These are phyloP conservation scores for Erythrocercus mccallii DNA, from an alignment of 2,113 vertebrate species.

Conservation along the genomic window DNA sequence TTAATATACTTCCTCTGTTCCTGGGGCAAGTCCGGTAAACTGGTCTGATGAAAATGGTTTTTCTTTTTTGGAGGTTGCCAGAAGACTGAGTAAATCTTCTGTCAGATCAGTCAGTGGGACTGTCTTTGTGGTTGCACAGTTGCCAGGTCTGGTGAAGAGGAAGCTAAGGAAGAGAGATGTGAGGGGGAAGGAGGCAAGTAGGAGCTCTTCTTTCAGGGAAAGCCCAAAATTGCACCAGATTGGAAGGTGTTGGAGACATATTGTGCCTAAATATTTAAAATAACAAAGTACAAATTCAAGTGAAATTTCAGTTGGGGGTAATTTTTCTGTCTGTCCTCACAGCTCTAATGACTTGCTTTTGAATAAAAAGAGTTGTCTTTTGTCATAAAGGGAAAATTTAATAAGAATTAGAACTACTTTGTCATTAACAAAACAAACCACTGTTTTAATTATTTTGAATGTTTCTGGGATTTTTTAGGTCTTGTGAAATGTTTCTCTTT, in stretches of 20 bases:
- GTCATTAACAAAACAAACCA: not conserved
- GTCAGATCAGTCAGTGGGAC: not conserved
- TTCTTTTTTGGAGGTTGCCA: not conserved
- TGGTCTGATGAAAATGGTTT: not conserved
- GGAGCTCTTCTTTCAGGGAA: not conserved
- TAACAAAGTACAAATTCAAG: not conserved
- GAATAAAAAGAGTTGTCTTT: not conserved
- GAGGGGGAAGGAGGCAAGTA: not conserved
- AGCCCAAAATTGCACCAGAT: not conserved
- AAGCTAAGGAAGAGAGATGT: not conserved
- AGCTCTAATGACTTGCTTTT: not conserved
- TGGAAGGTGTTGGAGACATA: not conserved
- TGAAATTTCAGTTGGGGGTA: not conserved
- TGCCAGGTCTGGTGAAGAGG: not conserved
- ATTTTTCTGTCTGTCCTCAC: not conserved
- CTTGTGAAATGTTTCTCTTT: not conserved
- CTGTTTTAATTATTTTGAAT: not conserved
- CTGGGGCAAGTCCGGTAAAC: not conserved
- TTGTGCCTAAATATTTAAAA: not conserved
- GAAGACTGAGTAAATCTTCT: not conserved
- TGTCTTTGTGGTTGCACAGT: not conserved
- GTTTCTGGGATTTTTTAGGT: not conserved
- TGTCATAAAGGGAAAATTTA: not conserved
- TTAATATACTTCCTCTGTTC: not conserved
- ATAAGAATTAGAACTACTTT: not conserved